Conservation (phyloP, 1,140 invertebrate species). For the Babylonia areolata region DNA sequence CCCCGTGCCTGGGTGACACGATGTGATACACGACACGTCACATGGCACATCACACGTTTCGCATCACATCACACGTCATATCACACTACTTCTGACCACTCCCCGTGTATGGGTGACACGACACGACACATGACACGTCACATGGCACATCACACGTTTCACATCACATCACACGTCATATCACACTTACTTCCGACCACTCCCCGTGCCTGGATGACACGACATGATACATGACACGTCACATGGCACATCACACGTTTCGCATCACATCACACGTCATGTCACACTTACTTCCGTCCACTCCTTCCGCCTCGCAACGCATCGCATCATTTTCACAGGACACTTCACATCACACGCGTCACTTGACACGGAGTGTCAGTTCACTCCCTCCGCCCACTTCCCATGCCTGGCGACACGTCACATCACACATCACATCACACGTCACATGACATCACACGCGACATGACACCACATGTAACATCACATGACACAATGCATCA, state of each 20-base stretch:
- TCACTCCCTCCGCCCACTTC: not conserved
- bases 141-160: too few relatives aligned
- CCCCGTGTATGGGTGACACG: not conserved
- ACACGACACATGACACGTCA: not conserved
- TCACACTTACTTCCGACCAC: conserved; percentile 50
- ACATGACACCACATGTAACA: too few relatives aligned
- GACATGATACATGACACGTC: not conserved
- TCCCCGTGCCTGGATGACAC: conserved; percentile 42
- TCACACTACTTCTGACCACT: not conserved
- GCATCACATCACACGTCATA: not conserved
- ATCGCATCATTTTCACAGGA: too few relatives aligned
- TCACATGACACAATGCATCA: not conserved
- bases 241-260: too few relatives aligned
- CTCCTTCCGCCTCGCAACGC: not conserved
- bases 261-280: not conserved
- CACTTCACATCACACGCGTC: not conserved
- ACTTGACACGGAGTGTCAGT: not conserved
- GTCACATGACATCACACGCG: too few relatives aligned
- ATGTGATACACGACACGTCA: not conserved
- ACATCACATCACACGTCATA: conserved; percentile 74
- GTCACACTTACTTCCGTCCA: not conserved
- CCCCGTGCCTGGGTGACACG: conserved; percentile 44
- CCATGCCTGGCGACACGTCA: not conserved
- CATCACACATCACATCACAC: too few relatives aligned
- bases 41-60: too few relatives aligned